Evolutionary conservation across 2,797 vertebrate species (phyloP).

Genomic region (Smutsia gigantea): DNA sequence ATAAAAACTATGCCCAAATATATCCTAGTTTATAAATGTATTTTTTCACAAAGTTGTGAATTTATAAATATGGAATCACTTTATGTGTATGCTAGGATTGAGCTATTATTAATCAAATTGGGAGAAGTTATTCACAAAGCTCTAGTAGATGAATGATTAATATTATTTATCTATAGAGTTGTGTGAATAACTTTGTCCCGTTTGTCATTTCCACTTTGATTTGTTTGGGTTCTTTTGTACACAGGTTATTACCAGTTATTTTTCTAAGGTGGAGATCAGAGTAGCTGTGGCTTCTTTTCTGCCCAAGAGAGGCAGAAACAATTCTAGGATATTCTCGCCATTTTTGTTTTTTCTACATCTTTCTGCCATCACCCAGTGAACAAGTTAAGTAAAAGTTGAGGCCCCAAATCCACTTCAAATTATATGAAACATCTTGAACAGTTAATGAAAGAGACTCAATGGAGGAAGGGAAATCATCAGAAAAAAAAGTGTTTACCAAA

Average conservation of each 20-base stretch:
- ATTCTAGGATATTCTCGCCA: background rate
- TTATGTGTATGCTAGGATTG: background rate
- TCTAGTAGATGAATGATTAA: background rate
- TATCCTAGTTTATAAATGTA: background rate
- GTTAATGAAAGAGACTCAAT: background rate
- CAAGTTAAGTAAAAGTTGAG: background rate
- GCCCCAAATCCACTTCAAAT: background rate
- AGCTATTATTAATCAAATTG: background rate
- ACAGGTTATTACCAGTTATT: background rate
- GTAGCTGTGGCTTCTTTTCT: background rate
- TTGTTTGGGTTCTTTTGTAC: background rate
- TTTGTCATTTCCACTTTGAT: background rate
- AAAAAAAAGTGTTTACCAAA: background rate
- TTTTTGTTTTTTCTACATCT: background rate
- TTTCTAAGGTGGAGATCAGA: background rate
- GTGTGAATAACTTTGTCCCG: background rate
- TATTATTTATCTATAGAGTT: background rate
- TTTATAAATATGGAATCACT: slow-evolving; percentile 5
- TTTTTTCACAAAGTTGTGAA: background rate
- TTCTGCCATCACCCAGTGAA: background rate
- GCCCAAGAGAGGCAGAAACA: background rate
- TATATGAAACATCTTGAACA: background rate
- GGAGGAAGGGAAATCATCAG: background rate
- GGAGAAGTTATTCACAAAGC: background rate
- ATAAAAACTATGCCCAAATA: background rate